These are phyloP conservation scores for Lacanobia wlatinum DNA, from an alignment of 2,888 invertebrate species.

Conservation along the genomic window DNA sequence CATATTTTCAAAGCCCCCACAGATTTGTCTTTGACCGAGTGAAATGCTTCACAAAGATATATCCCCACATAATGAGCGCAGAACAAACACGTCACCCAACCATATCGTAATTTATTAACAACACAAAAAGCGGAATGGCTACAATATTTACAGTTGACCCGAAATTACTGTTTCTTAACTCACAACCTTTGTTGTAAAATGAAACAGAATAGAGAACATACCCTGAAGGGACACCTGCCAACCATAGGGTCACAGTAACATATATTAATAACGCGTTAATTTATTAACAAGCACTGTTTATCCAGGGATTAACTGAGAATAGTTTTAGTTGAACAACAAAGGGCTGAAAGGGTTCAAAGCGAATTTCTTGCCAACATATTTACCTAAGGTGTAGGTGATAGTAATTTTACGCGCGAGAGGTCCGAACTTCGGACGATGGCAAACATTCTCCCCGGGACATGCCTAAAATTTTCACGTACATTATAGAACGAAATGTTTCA, in stretches of 20 bases:
- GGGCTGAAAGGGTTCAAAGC: conserved; percentile 90
- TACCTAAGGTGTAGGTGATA: conserved; percentile 90
- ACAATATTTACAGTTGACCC: conserved; percentile 88
- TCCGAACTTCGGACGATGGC: conserved; percentile 82
- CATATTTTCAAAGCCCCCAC: conserved; percentile 67
- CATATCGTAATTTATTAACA: conserved; percentile 83
- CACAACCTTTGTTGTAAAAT: conserved; percentile 84
- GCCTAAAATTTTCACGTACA: conserved; percentile 79
- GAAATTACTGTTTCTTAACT: conserved; percentile 85
- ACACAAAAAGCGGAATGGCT: conserved; percentile 84
- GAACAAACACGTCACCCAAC: conserved; percentile 79
- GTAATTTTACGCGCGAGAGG: conserved; percentile 90
- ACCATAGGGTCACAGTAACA: conserved; percentile 87
- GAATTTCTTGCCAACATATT: conserved; percentile 91
- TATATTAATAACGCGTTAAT: conserved; percentile 91
- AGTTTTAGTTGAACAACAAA: conserved; percentile 91
- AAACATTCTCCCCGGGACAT: conserved; percentile 80
- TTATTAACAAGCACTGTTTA: conserved; percentile 90
- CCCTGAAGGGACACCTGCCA: conserved; percentile 88
- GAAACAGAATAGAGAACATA: conserved; percentile 79
- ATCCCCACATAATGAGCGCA: conserved; percentile 74
- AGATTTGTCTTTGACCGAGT: conserved; percentile 68
- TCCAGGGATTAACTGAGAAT: conserved; percentile 90
- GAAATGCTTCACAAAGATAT: conserved; percentile 71
- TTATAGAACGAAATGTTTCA: conserved; percentile 77